A percentile compares a stretch with the other conserved stretches of the same genome.
These are phyloP conservation scores for Pantherophis vulpinus DNA, from an alignment of 2,797 vertebrate species.

Conservation along the genomic window DNA sequence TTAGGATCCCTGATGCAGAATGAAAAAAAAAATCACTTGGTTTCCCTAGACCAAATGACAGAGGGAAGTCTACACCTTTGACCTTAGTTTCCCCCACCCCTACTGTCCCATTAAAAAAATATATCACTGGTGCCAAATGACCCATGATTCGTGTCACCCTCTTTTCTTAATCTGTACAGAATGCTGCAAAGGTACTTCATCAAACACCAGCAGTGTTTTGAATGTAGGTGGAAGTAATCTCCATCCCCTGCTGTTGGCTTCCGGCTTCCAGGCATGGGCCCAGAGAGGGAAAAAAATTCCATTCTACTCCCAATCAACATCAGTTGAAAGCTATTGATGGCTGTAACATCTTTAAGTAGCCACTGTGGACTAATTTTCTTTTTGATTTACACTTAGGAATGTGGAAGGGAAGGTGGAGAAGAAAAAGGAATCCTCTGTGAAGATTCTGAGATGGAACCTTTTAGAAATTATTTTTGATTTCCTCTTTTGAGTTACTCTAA, in stretches of 20 bases:
- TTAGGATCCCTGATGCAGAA: neutral
- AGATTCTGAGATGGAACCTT: neutral
- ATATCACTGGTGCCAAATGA: neutral
- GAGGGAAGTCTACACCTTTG: neutral
- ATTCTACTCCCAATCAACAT: neutral
- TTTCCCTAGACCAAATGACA: neutral
- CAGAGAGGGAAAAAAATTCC: neutral
- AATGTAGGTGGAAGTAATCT: neutral
- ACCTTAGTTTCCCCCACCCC: neutral
- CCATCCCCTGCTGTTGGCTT: neutral
- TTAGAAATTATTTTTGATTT: neutral
- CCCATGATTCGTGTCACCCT: neutral
- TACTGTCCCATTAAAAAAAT: neutral
- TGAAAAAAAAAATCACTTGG: neutral
- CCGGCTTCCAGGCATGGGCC: neutral
- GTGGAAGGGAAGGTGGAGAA: neutral
- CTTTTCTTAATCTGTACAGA: neutral
- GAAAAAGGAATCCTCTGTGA: neutral
- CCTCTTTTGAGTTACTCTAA: neutral
- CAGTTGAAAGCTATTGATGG: constrained; percentile 2
- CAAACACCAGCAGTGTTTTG: neutral
- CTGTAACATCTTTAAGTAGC: neutral
- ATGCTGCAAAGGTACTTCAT: neutral
- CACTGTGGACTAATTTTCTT: constrained; percentile 9
- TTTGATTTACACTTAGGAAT: constrained; percentile 14